These are phyloP conservation scores for Chamaetylas fuelleborni DNA, from an alignment of 2,113 vertebrate species.

Conservation along the genomic window DNA sequence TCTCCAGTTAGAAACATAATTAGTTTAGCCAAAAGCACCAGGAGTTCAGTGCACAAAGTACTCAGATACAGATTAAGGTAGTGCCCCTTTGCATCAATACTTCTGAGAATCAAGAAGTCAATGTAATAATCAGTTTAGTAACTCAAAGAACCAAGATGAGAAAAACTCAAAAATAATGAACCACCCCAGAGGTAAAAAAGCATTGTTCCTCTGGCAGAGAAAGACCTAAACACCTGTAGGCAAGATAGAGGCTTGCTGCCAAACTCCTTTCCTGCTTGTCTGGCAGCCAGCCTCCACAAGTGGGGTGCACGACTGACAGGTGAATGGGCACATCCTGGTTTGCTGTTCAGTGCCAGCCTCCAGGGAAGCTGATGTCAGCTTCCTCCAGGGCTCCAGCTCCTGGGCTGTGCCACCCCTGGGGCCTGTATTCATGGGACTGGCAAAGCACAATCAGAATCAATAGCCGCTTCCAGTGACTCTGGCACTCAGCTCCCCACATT, in stretches of 20 bases:
- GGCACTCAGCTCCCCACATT: background rate
- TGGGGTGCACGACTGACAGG: background rate
- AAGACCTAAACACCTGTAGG: background rate
- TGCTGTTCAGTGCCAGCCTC: background rate
- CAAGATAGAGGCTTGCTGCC: background rate
- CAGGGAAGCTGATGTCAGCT: background rate
- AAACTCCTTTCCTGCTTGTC: background rate
- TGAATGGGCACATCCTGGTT: background rate
- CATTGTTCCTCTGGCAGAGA: background rate
- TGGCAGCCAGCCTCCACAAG: background rate
- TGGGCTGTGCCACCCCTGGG: accelerated
- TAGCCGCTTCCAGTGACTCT: background rate
- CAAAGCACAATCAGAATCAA: background rate
- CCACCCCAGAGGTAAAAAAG: background rate
- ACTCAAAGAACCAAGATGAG: background rate
- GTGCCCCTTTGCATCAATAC: background rate
- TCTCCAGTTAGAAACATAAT: background rate
- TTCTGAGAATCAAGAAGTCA: background rate
- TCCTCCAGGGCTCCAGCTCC: background rate
- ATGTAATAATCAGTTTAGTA: background rate
- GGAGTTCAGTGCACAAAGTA: background rate
- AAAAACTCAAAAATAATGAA: background rate
- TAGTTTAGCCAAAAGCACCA: background rate
- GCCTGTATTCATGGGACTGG: background rate
- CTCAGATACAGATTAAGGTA: background rate